Evolutionary conservation across 2,888 invertebrate species (phyloP), one percentile per base, ranked within the genome.

Genomic region (Clivina fossor): DNA sequence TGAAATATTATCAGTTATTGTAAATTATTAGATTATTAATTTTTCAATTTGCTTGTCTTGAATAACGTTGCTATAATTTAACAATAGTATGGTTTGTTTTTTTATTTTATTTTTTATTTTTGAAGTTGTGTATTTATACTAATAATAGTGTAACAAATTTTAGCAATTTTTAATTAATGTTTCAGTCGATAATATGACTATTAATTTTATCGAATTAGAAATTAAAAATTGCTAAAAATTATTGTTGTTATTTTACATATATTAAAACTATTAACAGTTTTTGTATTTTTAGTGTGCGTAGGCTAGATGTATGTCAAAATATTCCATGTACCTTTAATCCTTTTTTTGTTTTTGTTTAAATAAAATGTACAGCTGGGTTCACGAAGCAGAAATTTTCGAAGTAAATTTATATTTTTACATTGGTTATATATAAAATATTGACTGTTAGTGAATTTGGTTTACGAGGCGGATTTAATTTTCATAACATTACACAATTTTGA

Each of bases 201-300:
- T n/a, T n/a, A 30, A 30, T 11, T 30, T 30, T 2, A 13, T 30
- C 13, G 13, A 30, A 30, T 11, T 30, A 9, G 30, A 30, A 30
- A 30, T 9, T 11, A 30, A 30, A 30, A 11, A 30, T 3, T 30
- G 30, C 3, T 13, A 30, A 9, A 13, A 30, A 3, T 30, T 35
- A 28, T 16, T 40, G 38, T 38, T 49, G 49, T 49, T 26, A 49
- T 28, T 26, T 49, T 32, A 49, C 40, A 13, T 49, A 49, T 28
- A 49, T 49, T 49, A 49, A 49, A 48, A 38, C 49, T 19, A 49
- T 49, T 49, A 49, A 49, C 49, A 49, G 49, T 49, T 32, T n/a
- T 49, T 49, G 49, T 49, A 49, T 28, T 28, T 38, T 49, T 49
- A 49, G 49, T 18, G 28, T 38, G 49, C 49, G n/a, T 49, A 49